Base-by-base conservation (phyloP, 37 sponge, comb jelly and placozoan genomes). In the Ianthella basta region DNA sequence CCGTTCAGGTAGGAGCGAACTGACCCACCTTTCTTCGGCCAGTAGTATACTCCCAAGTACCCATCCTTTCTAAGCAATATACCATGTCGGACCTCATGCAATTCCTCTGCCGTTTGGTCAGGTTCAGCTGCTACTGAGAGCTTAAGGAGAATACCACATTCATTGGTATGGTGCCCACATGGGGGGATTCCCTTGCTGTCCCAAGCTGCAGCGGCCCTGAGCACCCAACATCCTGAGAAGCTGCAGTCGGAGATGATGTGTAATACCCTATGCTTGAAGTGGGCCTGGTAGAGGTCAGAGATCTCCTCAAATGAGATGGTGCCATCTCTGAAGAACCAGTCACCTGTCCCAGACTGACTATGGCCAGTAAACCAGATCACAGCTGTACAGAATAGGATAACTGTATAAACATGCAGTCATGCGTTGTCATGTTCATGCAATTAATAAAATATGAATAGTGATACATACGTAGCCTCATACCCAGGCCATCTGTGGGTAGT, bases 251-350 rank as follows among this genome's bases (percentile, higher is more conserved):
- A 56, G 39, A 86, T 54, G 25, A 90, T 59, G 44, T 63, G 54
- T 8, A 90, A 86, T 30, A 70, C 30, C 64, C 82, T 86, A 19
- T 80, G 86, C 20, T 39, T 60, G 55, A 86, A 80, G 74, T 72
- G 35, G 30, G 35, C 23, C 53, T 56, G 39, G 59, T 90, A 90
- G 23, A 86, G 60, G 72, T 69, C 39, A 39, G 82, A 86, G 54
- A 90, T 90, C n/a, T 90, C 91, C 36, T 81, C 61, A 57, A 90
- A 90, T 18, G 75, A 34, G 21, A 90, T 82, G n/a, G 63, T 59
- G 37, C 86, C 86, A 85, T 86, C 91, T 72, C 88, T 68, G 63
- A 90, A 82, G 66, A 83, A 72, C 91, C 86, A 86, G 77, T 86
- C 72, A 20, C 91, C 86, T 36, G 86, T 82, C 54, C 78, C 82